These are phyloP conservation scores for Willowsia nigromaculata DNA, from an alignment of 2,888 invertebrate genomes.

Conservation along the genomic window DNA sequence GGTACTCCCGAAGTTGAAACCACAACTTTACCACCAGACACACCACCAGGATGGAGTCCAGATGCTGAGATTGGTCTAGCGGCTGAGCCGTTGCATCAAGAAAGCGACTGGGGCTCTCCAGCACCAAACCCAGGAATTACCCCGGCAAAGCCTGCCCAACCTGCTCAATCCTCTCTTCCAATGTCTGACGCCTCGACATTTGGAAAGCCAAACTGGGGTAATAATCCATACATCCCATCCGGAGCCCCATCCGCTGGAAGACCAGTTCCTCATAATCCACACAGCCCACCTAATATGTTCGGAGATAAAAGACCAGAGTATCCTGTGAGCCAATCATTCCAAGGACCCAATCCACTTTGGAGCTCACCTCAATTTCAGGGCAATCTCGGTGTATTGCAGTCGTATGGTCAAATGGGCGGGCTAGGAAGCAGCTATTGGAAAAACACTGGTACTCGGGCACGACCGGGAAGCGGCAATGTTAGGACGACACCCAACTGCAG, in stretches of 20 bases:
- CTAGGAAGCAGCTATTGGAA: slow-evolving; percentile 48
- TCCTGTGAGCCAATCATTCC: slow-evolving; percentile 36
- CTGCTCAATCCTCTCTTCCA: slow-evolving; percentile 9
- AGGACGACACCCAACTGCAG: neutral
- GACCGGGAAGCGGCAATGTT: neutral
- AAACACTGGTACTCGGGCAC: neutral
- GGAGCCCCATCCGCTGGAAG: neutral
- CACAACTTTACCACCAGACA: neutral
- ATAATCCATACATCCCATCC: neutral
- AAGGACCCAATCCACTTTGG: slow-evolving; percentile 55
- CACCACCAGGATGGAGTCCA: slow-evolving; percentile 38
- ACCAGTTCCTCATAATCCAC: neutral
- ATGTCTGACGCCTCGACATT: neutral
- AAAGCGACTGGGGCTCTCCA: slow-evolving; percentile 18
- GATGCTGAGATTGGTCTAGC: neutral
- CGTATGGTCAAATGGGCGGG: slow-evolving; percentile 30
- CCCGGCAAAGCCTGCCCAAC: slow-evolving; percentile 50
- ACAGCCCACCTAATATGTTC: neutral
- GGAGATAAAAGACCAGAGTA: slow-evolving; percentile 51
- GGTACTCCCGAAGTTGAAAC: neutral
- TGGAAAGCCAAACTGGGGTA: neutral
- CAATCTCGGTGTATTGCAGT: slow-evolving; percentile 14
- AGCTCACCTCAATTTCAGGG: slow-evolving; percentile 54
- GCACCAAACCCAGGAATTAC: neutral
- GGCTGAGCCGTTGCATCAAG: neutral